phyloP scores from a whole-genome alignment of 2,113 vertebrate species.

The Gymnobelideus leadbeateri region DNA sequence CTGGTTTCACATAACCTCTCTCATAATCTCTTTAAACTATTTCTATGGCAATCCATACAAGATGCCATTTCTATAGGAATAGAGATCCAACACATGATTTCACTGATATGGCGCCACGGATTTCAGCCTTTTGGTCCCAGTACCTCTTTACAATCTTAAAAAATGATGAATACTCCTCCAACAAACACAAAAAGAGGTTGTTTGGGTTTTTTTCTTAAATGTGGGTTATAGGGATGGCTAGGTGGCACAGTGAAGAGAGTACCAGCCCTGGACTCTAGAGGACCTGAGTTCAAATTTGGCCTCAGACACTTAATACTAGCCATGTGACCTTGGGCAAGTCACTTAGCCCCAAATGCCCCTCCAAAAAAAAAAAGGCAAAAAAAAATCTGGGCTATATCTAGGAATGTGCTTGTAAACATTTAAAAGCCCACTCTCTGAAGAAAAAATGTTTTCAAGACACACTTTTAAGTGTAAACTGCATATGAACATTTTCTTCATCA shows the following conservation, averaged over 20 bases:
- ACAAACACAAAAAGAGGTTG: no score
- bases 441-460: background rate
- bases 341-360: no score
- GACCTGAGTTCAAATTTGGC: no score
- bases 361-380: no score
- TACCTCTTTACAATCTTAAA: background rate
- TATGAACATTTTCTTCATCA: background rate
- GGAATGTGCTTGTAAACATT: background rate
- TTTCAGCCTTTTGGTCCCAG: background rate
- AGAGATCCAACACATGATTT: background rate
- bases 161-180: background rate
- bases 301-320: no score
- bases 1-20: background rate
- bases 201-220: no score
- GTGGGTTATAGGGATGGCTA: no score
- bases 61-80: background rate
- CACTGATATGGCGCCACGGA: background rate
- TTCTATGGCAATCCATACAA: background rate
- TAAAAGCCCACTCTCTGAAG: background rate
- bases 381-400: background rate
- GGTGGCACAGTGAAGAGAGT: no score
- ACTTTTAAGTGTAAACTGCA: background rate
- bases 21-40: background rate
- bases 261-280: no score
- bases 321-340: no score